Conservation (phyloP, 2,888 invertebrate genomes). For the Alloscopus bannaensis region DNA sequence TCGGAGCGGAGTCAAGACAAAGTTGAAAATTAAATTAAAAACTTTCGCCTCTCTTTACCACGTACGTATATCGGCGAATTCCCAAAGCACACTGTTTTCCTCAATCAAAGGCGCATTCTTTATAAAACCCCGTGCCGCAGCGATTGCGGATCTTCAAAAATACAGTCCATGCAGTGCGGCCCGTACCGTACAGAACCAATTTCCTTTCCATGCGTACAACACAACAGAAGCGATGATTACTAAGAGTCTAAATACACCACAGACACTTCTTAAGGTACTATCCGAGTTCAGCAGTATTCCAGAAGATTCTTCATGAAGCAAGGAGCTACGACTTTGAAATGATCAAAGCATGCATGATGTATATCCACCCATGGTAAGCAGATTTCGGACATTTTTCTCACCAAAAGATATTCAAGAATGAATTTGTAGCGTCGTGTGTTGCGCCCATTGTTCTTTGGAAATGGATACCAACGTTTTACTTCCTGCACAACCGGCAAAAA, state of each 20-base stretch:
- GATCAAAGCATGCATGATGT: not conserved
- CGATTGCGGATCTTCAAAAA: slow-evolving; percentile 9
- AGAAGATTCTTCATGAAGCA: too few relatives aligned
- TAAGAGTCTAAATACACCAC: not conserved
- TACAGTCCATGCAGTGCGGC: not conserved
- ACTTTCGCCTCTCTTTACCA: slow-evolving; percentile 53
- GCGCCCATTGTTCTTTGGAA: not conserved
- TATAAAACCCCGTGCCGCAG: too few relatives aligned
- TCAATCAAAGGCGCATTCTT: not conserved
- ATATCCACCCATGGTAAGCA: not conserved
- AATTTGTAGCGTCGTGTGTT: slow-evolving; percentile 19
- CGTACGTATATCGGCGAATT: slow-evolving; percentile 24
- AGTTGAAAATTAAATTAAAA: slow-evolving; percentile 65
- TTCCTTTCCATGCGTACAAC: not conserved
- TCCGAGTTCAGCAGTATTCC: not conserved
- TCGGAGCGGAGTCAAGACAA: slow-evolving; percentile 27
- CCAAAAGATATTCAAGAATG: not conserved
- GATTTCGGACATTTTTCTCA: not conserved
- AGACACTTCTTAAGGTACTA: not conserved
- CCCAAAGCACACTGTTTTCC: slow-evolving; percentile 3
- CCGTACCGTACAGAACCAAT: not conserved
- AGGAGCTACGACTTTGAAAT: not conserved
- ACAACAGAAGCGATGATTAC: not conserved
- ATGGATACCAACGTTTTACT: not conserved
- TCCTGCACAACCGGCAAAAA: not conserved